Percentiles rank a stretch among this genome's conserved stretches.
Evolutionary conservation across 2,888 invertebrate species (phyloP).

Genomic region (Nymphalis c-album): DNA sequence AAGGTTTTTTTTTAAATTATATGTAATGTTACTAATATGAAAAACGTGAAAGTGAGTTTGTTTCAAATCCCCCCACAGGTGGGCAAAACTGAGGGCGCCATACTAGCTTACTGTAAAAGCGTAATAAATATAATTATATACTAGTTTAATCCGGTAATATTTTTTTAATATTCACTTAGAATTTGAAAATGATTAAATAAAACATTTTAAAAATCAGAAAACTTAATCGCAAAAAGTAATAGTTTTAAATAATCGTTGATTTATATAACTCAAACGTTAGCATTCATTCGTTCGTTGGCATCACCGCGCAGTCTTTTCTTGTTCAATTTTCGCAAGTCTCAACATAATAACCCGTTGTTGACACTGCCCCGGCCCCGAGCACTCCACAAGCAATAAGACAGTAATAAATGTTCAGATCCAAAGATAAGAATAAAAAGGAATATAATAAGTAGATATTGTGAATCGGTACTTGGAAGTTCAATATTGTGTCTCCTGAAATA

Average conservation of each 20-base stretch:
- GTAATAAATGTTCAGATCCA: conserved; percentile 79
- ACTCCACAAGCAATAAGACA: conserved; percentile 78
- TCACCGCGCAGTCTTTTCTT: conserved; percentile 66
- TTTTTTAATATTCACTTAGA: no score
- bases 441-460: conserved; percentile 77
- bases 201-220: no score
- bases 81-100: no score
- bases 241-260: conserved; percentile 13
- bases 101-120: no score
- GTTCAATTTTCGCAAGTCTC: conserved; percentile 74
- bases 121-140: no score
- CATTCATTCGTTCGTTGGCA: conserved; percentile 44
- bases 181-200: no score
- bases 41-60: no score
- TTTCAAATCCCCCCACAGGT: no score
- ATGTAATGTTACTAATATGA: no score
- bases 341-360: conserved; percentile 80
- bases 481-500: conserved; percentile 64
- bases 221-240: neutral
- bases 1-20: no score
- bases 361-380: conserved; percentile 69
- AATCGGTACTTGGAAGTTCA: conserved; percentile 67
- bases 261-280: conserved; percentile 38
- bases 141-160: no score
- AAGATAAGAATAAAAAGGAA: conserved; percentile 72